These are phyloP conservation scores for Drosophila suboccidentalis DNA, from an alignment of 2,888 invertebrate genomes.

Conservation along the genomic window DNA sequence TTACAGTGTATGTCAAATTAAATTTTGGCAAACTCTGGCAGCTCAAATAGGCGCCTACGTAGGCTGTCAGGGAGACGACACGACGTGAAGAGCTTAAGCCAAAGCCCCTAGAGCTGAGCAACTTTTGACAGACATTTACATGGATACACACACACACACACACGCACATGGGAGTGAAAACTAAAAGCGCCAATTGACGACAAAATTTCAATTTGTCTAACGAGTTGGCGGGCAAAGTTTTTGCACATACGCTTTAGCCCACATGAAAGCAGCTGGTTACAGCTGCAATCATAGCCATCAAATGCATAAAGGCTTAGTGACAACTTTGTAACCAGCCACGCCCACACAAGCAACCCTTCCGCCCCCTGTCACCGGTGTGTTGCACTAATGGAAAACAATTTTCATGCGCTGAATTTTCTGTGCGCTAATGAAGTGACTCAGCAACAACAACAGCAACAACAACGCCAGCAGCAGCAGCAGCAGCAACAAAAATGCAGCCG, in stretches of 20 bases:
- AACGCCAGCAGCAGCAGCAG: slow-evolving; percentile 8
- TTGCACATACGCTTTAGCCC: slow-evolving; percentile 40
- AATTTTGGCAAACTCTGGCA: slow-evolving; percentile 32
- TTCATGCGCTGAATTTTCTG: slow-evolving; percentile 63
- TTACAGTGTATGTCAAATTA: slow-evolving; percentile 41
- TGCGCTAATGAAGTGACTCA: slow-evolving; percentile 72
- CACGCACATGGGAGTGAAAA: slow-evolving; percentile 6
- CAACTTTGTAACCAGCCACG: slow-evolving; percentile 42
- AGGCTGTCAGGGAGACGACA: slow-evolving; percentile 5
- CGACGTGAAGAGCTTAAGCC: slow-evolving; percentile 24
- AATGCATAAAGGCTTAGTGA: slow-evolving; percentile 77
- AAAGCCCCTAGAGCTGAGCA: slow-evolving; percentile 33
- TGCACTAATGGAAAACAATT: slow-evolving; percentile 72
- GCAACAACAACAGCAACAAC: slow-evolving; percentile 10
- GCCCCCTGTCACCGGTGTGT: slow-evolving; percentile 18
- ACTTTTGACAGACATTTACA: slow-evolving; percentile 40
- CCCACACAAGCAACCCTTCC: slow-evolving; percentile 11
- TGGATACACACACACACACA: slow-evolving; percentile 5
- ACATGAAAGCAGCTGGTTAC: slow-evolving; percentile 51
- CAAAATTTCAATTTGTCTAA: slow-evolving; percentile 79
- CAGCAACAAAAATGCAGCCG: slow-evolving; percentile 29
- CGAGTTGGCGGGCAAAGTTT: slow-evolving; percentile 70
- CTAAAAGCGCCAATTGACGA: slow-evolving; percentile 74
- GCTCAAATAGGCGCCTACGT: slow-evolving; percentile 25
- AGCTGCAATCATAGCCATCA: slow-evolving; percentile 75